Conservation (phyloP, 2,113 vertebrate species). For the Salvelinus namaycush region DNA sequence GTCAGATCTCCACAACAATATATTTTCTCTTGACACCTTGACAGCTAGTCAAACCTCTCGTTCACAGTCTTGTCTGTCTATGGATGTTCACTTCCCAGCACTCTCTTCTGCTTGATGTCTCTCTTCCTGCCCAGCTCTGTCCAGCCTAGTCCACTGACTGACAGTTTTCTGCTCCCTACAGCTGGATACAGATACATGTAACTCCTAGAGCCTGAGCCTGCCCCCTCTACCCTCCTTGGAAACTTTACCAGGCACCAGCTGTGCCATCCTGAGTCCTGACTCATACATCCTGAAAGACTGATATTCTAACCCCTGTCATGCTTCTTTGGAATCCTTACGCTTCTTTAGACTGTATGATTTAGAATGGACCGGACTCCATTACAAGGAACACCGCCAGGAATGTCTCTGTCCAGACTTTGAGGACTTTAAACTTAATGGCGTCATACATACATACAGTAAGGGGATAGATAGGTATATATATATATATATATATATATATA, state of each 20-base stretch:
- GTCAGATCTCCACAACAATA: slow-evolving; percentile 12
- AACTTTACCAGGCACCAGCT: too few species aligned
- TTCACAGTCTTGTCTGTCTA: slow-evolving; percentile 21
- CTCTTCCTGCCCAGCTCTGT: background rate
- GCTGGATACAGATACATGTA: slow-evolving; percentile 1
- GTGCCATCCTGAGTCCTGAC: background rate
- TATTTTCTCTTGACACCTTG: slow-evolving; percentile 15
- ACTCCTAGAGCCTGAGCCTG: background rate
- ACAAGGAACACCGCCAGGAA: background rate
- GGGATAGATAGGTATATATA: too few species aligned
- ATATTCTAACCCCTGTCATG: background rate
- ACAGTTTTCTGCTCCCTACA: slow-evolving; percentile 6
- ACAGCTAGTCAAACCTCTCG: slow-evolving; percentile 16
- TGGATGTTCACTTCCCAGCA: background rate
- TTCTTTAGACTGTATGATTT: background rate
- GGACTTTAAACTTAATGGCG: background rate
- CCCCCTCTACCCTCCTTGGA: background rate
- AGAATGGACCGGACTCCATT: background rate
- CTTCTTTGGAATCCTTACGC: background rate
- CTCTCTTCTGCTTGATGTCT: slow-evolving; percentile 11
- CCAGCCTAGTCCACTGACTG: background rate
- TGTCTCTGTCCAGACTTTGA: too few species aligned
- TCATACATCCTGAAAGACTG: background rate
- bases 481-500: too few species aligned
- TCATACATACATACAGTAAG: too few species aligned